These are phyloP conservation scores for Neodiprion fabricii DNA, from an alignment of 1,140 invertebrate genomes.

Conservation along the genomic window DNA sequence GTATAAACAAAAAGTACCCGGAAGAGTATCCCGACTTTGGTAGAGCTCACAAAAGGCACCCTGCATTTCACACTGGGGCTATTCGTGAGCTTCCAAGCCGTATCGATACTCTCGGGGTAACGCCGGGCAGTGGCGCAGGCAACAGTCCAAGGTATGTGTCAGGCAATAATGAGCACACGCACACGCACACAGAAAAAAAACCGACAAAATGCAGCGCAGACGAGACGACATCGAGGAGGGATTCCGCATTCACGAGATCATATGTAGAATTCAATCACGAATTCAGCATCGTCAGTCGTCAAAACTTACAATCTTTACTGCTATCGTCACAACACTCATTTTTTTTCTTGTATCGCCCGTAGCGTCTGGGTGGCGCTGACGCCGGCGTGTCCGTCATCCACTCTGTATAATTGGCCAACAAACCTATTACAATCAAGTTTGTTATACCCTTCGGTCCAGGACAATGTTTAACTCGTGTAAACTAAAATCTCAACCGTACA, in stretches of 20 bases:
- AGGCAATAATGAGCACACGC: conserved; percentile 11
- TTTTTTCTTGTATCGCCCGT: conserved; percentile 60
- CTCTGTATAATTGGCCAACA: conserved; percentile 54
- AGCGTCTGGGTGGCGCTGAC: conserved; percentile 48
- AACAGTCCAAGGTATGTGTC: neutral
- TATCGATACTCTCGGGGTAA: neutral
- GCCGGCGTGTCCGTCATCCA: conserved; percentile 48
- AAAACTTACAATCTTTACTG: conserved; percentile 58
- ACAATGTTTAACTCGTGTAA: neutral
- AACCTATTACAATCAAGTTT: conserved; percentile 42
- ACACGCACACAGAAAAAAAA: conserved; percentile 8
- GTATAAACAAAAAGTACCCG: neutral
- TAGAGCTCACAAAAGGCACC: neutral
- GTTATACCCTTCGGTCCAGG: neutral
- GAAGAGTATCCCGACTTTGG: neutral
- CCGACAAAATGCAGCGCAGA: conserved; percentile 34
- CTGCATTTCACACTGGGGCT: neutral
- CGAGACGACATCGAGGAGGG: conserved; percentile 55
- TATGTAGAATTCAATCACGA: conserved; percentile 30
- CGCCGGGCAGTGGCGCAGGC: conserved; percentile 5
- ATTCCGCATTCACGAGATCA: conserved; percentile 52
- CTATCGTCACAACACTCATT: conserved; percentile 61
- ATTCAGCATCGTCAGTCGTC: conserved; percentile 30
- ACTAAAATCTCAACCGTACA: neutral
- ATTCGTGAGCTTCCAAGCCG: neutral